Evolutionary conservation across 2,113 vertebrate species (phyloP), one percentile per base, ranked within the genome.

Genomic region (Notothenia coriiceps): DNA sequence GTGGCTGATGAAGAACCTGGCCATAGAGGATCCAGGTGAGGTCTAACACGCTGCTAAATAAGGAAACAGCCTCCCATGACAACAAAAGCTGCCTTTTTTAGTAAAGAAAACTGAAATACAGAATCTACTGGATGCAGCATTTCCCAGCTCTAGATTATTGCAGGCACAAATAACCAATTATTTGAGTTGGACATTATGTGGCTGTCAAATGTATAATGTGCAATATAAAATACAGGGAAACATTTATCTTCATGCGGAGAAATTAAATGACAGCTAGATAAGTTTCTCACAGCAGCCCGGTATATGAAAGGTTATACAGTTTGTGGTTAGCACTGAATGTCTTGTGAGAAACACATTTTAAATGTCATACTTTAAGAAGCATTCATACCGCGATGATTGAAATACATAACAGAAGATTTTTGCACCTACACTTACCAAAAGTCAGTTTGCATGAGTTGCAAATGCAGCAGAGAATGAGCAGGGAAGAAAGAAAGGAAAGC

Each of bases 1-100:
- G 91, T 99, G 98, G 98, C 89, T 99, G 83, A 96, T 98, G 95
- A 99, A 98, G 95, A 98, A 97, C 70, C 96, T 99, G 71, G 93
- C 22, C 81, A 96, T 98, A 10, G 98, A 99, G 12, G 98, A 99
- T 92, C 96, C 96, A 95, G 98, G 98, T 98, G 96, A 67, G 80
- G 80, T 51, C 29, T 50, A 0, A 35, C 17, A 44, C 10, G 10
- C 14, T 69, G 40, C n/a, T 57, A 20, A 18, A 46, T 59, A 11
- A 43, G 7, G 7, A 12, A 9, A 14, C 25, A 35, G 4, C 17
- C 15, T 50, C 20, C 12, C 15, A 25, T 54, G n/a, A 59, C 6
- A 47, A 47, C 25, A 61, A 9, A 29, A 29, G 11, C 29, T 12
- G 11, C 20, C 18, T 4, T 43, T 40, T 40, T 51, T 6, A 50